Evolutionary conservation across 2,797 vertebrate species (phyloP), one percentile per base, ranked within the genome.

Genomic region (Macrochelys suwanniensis): DNA sequence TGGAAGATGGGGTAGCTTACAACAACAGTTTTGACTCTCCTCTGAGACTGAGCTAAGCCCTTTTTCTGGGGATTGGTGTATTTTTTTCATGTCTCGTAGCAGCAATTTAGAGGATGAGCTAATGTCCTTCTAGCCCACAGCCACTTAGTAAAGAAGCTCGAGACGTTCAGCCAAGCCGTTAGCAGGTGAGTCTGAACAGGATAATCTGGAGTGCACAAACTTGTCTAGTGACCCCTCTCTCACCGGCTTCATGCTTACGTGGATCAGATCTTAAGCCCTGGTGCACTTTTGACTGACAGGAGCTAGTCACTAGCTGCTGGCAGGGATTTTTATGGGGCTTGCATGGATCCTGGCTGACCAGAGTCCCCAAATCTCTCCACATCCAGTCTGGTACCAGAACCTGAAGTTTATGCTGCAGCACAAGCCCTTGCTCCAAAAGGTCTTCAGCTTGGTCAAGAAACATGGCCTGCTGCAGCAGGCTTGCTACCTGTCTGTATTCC

Each of bases 381-480:
- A 45, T 88, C 94, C 54, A 77, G 1, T 31, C 71, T 89, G 37
- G 4, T 57, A 81, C 81, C 88, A 87, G 53, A 80, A 76, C 57
- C 37, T 92, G 89, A 82, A 51, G 59, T 96, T 94, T 87, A 11
- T 65, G 33, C 47, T 54, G 80, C 83, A 84, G 54, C 86, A 97
- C 89, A 83, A 91, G 88, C 84, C 23, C 49, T 90, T 91, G 33
- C 3, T 93, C 59, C 2, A 0, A 82, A 54, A 92, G 57, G 0
- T 4, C 87, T 1, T 31, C 47, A 5, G 49, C 85, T 59, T 61
- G 54, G 26, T 77, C 47, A 59, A 15, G 53, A 85, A 85, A 33
- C 31, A 28, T 47, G 95, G 87, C 51, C 74, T 28, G 87, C 47
- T 94, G 10, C 65, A 37, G n/a, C n/a, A 68, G 31, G 11, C 26